These are phyloP conservation scores for Molossus molossus DNA, from an alignment of 2,797 vertebrate species.

Conservation along the genomic window DNA sequence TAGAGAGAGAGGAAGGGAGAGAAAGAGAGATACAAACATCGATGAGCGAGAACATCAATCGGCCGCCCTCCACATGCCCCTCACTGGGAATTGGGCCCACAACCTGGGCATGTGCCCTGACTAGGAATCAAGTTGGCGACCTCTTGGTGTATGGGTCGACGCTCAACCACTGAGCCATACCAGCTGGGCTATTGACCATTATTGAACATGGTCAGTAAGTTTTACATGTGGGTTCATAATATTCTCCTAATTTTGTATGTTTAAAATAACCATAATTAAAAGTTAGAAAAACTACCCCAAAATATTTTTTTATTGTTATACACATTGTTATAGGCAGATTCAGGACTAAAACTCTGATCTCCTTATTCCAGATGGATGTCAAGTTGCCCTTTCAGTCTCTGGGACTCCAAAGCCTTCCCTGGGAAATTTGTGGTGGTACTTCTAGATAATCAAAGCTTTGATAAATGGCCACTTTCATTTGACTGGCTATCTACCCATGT, in stretches of 20 bases:
- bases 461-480: conserved; percentile 57
- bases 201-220: conserved; percentile 28
- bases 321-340: conserved; percentile 49
- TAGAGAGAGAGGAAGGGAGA: no score
- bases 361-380: conserved; percentile 38
- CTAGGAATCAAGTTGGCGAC: no score
- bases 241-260: conserved; percentile 46
- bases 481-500: background rate
- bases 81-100: no score
- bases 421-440: conserved; percentile 15
- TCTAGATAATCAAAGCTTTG: conserved; percentile 56
- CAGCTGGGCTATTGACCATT: background rate
- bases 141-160: no score
- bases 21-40: no score
- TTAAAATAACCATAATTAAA: conserved; percentile 66
- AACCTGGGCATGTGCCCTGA: no score
- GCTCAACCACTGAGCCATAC: no score
- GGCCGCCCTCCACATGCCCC: no score
- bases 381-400: conserved; percentile 43
- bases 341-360: conserved; percentile 36
- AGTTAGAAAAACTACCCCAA: background rate
- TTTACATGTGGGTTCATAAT: conserved; percentile 58
- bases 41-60: no score
- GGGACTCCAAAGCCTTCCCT: background rate
- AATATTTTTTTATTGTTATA: conserved; percentile 49